A percentile compares a stretch with the other conserved stretches of the same genome.
phyloP scores from a whole-genome alignment of 2,888 invertebrate species.

The Allygus modestus region DNA sequence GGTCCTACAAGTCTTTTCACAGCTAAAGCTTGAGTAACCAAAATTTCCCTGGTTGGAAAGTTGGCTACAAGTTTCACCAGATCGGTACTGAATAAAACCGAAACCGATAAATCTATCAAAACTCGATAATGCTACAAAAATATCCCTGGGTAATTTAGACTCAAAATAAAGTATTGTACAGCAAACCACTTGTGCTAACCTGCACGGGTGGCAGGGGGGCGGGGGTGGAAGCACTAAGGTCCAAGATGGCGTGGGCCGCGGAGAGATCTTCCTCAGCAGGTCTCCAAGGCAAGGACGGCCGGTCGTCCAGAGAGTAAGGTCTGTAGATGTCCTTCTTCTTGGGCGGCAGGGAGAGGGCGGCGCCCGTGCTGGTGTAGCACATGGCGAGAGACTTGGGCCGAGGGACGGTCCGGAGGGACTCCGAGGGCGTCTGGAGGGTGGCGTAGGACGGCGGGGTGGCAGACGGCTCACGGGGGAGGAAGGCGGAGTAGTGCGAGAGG shows the following conservation, averaged over 20 bases:
- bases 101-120: no score
- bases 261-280: slow-evolving; percentile 68
- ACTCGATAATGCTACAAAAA: no score
- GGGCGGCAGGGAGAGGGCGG: slow-evolving; percentile 81
- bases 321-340: slow-evolving; percentile 95
- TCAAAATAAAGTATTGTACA: no score
- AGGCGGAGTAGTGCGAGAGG: slow-evolving; percentile 86
- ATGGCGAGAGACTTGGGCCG: slow-evolving; percentile 83
- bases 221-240: slow-evolving; percentile 90
- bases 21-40: no score
- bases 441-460: slow-evolving; percentile 69
- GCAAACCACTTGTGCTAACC: background rate
- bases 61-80: no score
- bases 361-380: slow-evolving; percentile 88
- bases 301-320: slow-evolving; percentile 86
- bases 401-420: slow-evolving; percentile 60
- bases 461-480: slow-evolving; percentile 78
- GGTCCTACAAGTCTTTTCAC: no score
- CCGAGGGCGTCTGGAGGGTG: slow-evolving; percentile 68
- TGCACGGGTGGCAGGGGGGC: slow-evolving; percentile 82
- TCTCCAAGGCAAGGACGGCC: slow-evolving; percentile 68
- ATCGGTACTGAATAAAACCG: no score
- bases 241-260: slow-evolving; percentile 89
- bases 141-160: no score
- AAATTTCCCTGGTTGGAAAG: no score